Base-by-base conservation (phyloP, 1,140 invertebrate genomes). In the Steinernema feltiae region DNA sequence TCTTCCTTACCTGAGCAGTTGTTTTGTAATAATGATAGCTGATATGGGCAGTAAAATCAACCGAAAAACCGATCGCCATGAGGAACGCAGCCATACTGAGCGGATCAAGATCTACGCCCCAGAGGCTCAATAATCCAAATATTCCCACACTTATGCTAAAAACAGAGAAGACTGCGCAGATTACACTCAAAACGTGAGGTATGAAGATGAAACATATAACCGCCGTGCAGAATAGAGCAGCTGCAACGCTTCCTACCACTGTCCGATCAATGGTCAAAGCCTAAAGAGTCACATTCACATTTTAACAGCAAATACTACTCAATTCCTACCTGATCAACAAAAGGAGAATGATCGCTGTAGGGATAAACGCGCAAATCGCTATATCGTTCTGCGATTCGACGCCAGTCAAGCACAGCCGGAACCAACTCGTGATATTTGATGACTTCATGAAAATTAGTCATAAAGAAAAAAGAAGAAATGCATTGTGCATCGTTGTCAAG, bases 11-110 rank as follows among this genome's bases (percentile, higher is more conserved):
- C 79, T 90, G 90, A 0, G 75, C 31, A 1, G 83, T 83, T 7
- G 81, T 71, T 70, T 82, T 3, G 92, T 94, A 32, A 70, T 85
- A 84, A 77, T 84, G 83, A 73, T 88, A 87, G 70, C 86, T 87
- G 27, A 88, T 87, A 76, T 88, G 88, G 1, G 87, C 85, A 53
- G 87, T 85, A 78, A 86, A 88, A 77, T 88, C 87, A 1, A 88
- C 86, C 41, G 86, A 88, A 77, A 88, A 87, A 0, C 88, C 88
- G 12, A 88, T 87, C 30, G 87, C 84, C 87, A 88, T 87, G 12
- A 88, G 83, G 3, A 88, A 75, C 41, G 87, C 84, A 3, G 87
- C 86, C 86, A 88, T 88, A 27, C 85, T 87, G 17, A 88, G 80
- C 24, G 87, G 84, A 77, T 87, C 87, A 2, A 88, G 80, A 30